Base-by-base conservation (phyloP, 2,797 vertebrate species). In the Tangara arthus region DNA sequence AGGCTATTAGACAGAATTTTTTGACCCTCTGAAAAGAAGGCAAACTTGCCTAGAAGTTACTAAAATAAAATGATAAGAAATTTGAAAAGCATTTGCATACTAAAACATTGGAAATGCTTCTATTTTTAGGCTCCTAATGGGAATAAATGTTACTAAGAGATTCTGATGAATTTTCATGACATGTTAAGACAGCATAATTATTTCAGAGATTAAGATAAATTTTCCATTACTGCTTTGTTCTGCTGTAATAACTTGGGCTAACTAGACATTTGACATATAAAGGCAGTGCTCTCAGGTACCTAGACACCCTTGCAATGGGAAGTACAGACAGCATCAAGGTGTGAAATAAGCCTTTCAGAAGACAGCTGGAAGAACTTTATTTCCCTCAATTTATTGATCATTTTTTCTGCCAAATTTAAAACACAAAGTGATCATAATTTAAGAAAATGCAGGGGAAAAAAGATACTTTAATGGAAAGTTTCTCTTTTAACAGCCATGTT, bases 121-220 rank as follows among this genome's bases (percentile, higher is more conserved):
- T 91, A 53, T 59, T 86, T 77, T 94, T 82, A 87, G 65, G 28
- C 13, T 94, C 15, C 57, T 80, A 85, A 75, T 60, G 52, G 77
- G 69, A 89, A 89, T 61, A 91, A 92, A 35, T 20, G 35, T 85
- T 77, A 75, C 87, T 27, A 76, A 75, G 61, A 42, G 35, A 37
- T 69, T 68, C 34, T 15, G 13, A 68, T 53, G 60, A 92, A 85
- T 82, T 95, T 93, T 92, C 53, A 71, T 85, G 75, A 80, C 57
- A 75, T 3, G 27, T 82, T 64, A 90, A 92, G 61, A 82, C 35
- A 92, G 82, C 23, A 4, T 47, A 75, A 87, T 75, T 66, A 90
- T 93, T 83, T 91, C 68, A 92, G 78, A 90, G 52, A 84, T 34
- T 20, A 86, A 86, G 50, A 86, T 20, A 81, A 59, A 60, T 76